Base-by-base conservation (phyloP, 1,140 invertebrate genomes). In the Pseudoatta argentina region DNA sequence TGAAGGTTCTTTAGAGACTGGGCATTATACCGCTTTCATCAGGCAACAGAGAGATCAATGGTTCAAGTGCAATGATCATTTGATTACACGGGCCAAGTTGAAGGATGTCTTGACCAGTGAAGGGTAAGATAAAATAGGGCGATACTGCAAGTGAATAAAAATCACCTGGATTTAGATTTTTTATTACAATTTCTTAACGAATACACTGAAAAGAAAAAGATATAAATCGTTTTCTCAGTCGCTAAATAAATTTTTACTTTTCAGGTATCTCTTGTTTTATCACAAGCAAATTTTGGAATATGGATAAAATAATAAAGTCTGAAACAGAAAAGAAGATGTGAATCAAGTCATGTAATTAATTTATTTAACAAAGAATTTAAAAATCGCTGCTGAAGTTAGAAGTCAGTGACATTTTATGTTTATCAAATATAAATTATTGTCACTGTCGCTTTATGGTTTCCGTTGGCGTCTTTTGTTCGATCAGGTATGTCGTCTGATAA, bases 31-130 rank as follows among this genome's bases (percentile, higher is more conserved):
- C 5, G 98, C 98, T 5, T 99, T 97, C 93, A 98, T 99, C 86
- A 96, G 98, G 34, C 98, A 99, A 93, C 97, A 98, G 93, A 97
- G 97, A 87, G 97, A 98, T 92, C 97, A 97, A 93, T 99, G 99
- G 99, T 99, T 98, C 93, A 98, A 99, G 93, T 99, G 99, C 95
- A 98, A 99, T 95, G 99, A 99, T 95, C 98, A 99, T 94, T 96
- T 98, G 91, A 99, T 99, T 78, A 98, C 97, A 0, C 96, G 97
- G 91, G 98, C 98, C 14, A 97, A 97, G 90, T 95, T 99, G 30
- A 96, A 97, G 86, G 98, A 99, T 91, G 99, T 99, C 64, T 96
- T 99, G 24, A 97, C 97, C 89, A 99, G 98, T 94, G 99, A 99
- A 96, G 99, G 98, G 97, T 99, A 96, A 96, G 95, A 95, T 78